Conservation (phyloP, 1,140 invertebrate species). For the Drosophila trapezifrons region DNA sequence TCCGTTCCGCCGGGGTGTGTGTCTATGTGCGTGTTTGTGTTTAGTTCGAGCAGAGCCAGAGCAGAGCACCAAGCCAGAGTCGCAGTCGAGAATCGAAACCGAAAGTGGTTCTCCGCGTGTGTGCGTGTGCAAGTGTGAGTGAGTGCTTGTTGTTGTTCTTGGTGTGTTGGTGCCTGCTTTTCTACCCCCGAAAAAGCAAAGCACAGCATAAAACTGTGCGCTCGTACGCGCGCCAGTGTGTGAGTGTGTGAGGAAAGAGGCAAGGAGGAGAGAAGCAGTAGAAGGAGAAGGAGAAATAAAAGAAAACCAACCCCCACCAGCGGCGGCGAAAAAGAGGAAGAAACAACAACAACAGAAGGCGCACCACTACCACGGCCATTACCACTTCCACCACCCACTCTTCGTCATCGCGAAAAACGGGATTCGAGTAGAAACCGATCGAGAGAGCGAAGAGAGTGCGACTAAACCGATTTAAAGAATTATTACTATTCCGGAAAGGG, state of each 20-base stretch:
- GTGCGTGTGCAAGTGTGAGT: constrained; percentile 15
- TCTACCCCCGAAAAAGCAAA: constrained; percentile 81
- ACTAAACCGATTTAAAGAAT: constrained; percentile 15
- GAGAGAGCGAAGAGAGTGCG: constrained; percentile 28
- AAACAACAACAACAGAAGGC: constrained; percentile 63
- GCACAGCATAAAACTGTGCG: constrained; percentile 80
- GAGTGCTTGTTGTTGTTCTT: constrained; percentile 10
- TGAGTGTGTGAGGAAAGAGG: constrained; percentile 51
- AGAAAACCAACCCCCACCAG: constrained; percentile 78
- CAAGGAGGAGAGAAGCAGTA: constrained; percentile 16
- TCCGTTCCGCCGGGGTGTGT: constrained; percentile 60
- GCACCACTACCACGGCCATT: constrained; percentile 42
- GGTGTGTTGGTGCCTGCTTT: constrained; percentile 54
- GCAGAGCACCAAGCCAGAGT: constrained; percentile 23
- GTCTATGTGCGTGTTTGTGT: constrained; percentile 64
- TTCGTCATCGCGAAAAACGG: constrained; percentile 51
- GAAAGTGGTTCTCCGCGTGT: constrained; percentile 74
- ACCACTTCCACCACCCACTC: constrained; percentile 71
- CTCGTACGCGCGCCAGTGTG: constrained; percentile 48
- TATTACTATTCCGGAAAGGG: constrained; percentile 16
- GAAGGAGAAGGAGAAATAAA: constrained; percentile 49
- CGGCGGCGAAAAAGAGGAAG: constrained; percentile 57
- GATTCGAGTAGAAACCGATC: constrained; percentile 12
- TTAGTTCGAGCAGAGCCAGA: constrained; percentile 62
- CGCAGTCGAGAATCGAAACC: constrained; percentile 69